phyloP scores from a whole-genome alignment of 64 coral and sea anemone species.

The Orbicella faveolata region DNA sequence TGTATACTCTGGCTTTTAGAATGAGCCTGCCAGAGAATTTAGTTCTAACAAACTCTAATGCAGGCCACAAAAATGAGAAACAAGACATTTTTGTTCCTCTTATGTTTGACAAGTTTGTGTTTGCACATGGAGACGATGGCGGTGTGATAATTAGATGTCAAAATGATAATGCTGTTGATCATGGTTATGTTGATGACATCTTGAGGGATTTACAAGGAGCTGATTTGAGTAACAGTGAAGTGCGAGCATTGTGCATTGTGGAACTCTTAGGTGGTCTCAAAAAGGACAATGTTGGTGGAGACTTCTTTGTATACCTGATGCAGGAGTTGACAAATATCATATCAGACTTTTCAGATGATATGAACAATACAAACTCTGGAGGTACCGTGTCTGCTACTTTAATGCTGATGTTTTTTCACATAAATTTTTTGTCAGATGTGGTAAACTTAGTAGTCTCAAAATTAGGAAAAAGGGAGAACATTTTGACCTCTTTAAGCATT shows the following conservation, averaged over 20 bases:
- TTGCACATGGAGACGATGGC: conserved; percentile 77
- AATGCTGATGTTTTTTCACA: no score
- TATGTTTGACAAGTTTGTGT: conserved; percentile 55
- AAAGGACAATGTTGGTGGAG: conserved; percentile 56
- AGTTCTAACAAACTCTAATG: background rate
- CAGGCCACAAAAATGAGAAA: background rate
- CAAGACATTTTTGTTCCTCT: background rate
- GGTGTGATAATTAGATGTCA: conserved; percentile 58
- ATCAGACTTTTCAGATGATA: conserved; percentile 28
- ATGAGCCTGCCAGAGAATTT: conserved; percentile 28
- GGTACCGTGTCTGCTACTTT: background rate
- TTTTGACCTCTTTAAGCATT: no score
- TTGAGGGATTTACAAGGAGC: conserved; percentile 35
- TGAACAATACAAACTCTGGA: background rate
- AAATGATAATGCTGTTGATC: background rate
- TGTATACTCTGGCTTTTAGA: conserved; percentile 72
- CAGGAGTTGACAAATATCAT: conserved; percentile 80
- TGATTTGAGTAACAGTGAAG: conserved; percentile 40
- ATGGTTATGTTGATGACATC: conserved; percentile 17
- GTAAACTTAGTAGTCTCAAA: no score
- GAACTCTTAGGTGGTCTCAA: conserved; percentile 64
- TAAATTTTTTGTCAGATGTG: no score
- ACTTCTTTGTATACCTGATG: conserved; percentile 89
- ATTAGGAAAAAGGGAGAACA: no score
- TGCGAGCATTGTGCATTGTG: conserved; percentile 67